Base-by-base conservation (phyloP, 53 echinoderm and acorn worm species). In the Actinopyga echinites region DNA sequence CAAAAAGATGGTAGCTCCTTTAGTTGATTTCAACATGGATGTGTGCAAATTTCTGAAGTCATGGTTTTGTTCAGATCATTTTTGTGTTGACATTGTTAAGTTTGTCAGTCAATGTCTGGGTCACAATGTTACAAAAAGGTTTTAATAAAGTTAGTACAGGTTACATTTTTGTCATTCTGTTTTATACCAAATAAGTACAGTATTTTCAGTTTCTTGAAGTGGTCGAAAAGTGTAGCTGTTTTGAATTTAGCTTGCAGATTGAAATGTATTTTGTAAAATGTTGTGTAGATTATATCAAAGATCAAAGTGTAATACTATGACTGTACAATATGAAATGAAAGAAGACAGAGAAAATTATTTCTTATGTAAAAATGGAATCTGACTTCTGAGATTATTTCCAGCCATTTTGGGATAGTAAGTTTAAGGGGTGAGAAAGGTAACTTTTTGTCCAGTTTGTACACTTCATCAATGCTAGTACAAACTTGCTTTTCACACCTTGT, bases 401-500 rank as follows among this genome's bases (percentile, higher is more conserved):
- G 71, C 44, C 44, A 40, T 68, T 42, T 36, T 23, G 71, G 71
- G 71, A 62, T 33, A 36, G 68, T 49, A 49, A 49, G 13, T 34
- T 68, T 36, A 68, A 33, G 20, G 75, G 75, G 75, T 25, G 29
- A 22, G 24, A 52, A 75, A 75, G 75, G 53, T 44, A 75, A 49
- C 28, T 75, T 29, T 45, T 75, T 52, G 23, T 69, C 35, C 15
- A 36, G 69, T 69, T 69, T 75, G 75, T 42, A 42, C 22, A n/a
- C 28, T 75, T 30, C 21, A 68, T 34, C 40, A 36, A 43, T 52
- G 75, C 75, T 75, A 44, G 75, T 75, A 52, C 75, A 75, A 75
- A 75, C 75, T 22, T 49, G 75, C 75, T 75, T 75, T 75, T 75
- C 75, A 75, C 75, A 75, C 75, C 75, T 75, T 75, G 75, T 75